Evolutionary conservation across 2,797 vertebrate species (phyloP), one percentile per base, ranked within the genome.

Genomic region (Scolopax rusticola): DNA sequence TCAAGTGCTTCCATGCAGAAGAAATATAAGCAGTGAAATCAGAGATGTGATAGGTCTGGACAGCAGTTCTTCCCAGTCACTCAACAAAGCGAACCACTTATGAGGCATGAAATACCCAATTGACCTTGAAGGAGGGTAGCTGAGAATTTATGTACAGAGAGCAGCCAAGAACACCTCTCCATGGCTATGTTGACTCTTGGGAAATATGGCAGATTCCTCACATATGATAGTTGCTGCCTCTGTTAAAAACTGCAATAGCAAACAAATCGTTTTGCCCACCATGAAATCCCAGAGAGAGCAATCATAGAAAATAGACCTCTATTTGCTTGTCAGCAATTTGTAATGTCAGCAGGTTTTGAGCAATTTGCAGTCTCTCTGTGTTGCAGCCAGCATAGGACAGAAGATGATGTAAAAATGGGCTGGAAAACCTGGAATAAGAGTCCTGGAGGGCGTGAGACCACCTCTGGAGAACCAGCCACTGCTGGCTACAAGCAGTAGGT

Each of bases 51-150:
- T 73, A 54, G 16, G 73, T 81, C 56, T 70, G 47, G 48, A 71
- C 57, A 93, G 68, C 45, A 56, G 32, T 73, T 38, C 60, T 68
- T 84, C 59, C 48, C 60, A 90, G 47, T 56, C 3, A 3, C 47
- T 57, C 6, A 2, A 92, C 85, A 93, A 51, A 19, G 18, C 2
- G 2, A 87, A 71, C 38, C 61, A 70, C 60, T 94, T 86, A 81
- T 15, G 76, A 89, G 51, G 70, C 70, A 87, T 76, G 74, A 94
- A 95, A 95, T 71, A 87, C 59, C 36, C 0, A 1, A 67, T 1
- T 91, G 79, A 95, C 94, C 95, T 95, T 92, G 90, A 60, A 73
- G 57, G 20, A 38, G 83, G 73, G 81, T 40, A 90, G 32, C 28
- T 76, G 71, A 90, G 68, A 59, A 93, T 89, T 95, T 93, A 88